phyloP scores from a whole-genome alignment of 1,140 invertebrate genomes.

The Brachionus sp. region DNA sequence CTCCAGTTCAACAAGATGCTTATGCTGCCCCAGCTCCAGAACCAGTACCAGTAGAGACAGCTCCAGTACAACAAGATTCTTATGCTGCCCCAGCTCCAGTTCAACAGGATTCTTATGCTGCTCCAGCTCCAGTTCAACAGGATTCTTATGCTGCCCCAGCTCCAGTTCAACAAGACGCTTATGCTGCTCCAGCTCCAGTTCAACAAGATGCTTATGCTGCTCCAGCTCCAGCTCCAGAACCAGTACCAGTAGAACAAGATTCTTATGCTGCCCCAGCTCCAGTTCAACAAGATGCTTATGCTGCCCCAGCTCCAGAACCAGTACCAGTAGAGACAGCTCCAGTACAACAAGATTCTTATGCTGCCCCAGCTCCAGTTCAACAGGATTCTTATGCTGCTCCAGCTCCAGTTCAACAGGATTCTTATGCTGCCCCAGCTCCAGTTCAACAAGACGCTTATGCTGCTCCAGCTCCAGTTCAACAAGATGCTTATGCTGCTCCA shows the following conservation, averaged over 20 bases:
- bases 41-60: neutral
- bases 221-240: neutral
- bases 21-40: neutral
- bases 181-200: neutral
- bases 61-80: neutral
- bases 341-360: neutral
- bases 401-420: neutral
- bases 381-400: neutral
- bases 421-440: no score
- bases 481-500: neutral
- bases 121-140: neutral
- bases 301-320: neutral
- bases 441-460: neutral
- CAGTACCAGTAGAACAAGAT: neutral
- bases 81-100: neutral
- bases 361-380: neutral
- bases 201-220: neutral
- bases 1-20: neutral
- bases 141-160: neutral
- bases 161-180: neutral
- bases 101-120: neutral
- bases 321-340: neutral
- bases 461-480: slow-evolving; percentile 21
- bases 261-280: neutral
- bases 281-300: neutral